Base-by-base conservation (phyloP, 2,888 invertebrate genomes). In the Metopia argyrocephala region DNA sequence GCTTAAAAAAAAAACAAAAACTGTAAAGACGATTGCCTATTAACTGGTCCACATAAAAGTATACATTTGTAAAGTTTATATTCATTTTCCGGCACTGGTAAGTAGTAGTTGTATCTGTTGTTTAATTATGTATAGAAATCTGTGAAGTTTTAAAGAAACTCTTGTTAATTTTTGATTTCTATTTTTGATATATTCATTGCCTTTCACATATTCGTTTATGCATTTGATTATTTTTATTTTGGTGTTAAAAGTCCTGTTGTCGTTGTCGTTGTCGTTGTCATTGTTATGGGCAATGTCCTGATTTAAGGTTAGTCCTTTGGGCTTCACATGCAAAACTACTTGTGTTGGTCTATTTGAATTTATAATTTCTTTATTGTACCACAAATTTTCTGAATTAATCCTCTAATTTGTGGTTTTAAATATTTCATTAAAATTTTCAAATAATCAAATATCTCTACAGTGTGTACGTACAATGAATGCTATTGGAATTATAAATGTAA, bases 161-260 rank as follows among this genome's bases (percentile, higher is more conserved):
- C 61, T 78, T 78, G 68, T 52, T 64, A 79, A 82, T 78, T 79
- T 83, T 83, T 83, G 84, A 84, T 84, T 84, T 81, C 76, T 68
- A 73, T n/a, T 62, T 66, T 76, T 70, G 70, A 62, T 69, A 65
- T 80, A 5, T 61, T 50, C 45, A 28, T 57, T 20, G 9, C 23
- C 3, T 12, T 5, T 48, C 54, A 57, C 28, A 54, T 23, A 45
- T 73, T 66, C 25, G 5, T 23, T 18, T 28, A 45, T 56, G 31
- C n/a, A n/a, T 21, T 3, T 64, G 23, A 9, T n/a, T 6, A n/a
- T 21, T 57, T 65, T 23, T 54, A n/a, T n/a, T n/a, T 15, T 38
- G 38, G 15, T 38, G 9, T 9, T 38, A 38, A 38, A 12, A 12
- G 38, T 38, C 9, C 15, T 38, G 9, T 38, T n/a, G n/a, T n/a